Evolutionary conservation across 2,888 invertebrate species (phyloP).

Genomic region (Biston stratarius): DNA sequence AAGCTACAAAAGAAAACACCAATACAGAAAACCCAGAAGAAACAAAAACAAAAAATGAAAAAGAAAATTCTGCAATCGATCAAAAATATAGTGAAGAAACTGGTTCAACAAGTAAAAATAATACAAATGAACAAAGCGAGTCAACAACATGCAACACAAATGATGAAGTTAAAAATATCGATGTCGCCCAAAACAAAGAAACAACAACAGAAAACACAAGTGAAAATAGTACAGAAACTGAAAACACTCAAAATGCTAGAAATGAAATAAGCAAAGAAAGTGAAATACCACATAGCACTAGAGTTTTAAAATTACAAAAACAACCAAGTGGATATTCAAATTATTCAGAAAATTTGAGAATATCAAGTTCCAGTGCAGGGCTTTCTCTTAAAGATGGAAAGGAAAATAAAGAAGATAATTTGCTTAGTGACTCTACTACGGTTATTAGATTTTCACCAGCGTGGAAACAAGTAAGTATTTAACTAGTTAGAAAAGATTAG

Average conservation of each 20-base stretch:
- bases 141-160: constrained; percentile 3
- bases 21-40: neutral
- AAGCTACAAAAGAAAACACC: neutral
- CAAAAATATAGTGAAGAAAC: constrained; percentile 21
- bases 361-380: constrained; percentile 62
- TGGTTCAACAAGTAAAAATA: constrained; percentile 26
- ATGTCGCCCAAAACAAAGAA: neutral
- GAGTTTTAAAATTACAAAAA: constrained; percentile 12
- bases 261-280: constrained; percentile 7
- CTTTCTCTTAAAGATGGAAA: constrained; percentile 56
- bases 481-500: neutral
- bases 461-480: constrained; percentile 75
- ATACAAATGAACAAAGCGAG: constrained; percentile 17
- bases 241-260: constrained; percentile 4
- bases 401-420: constrained; percentile 59
- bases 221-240: constrained; percentile 1
- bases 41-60: constrained; percentile 21
- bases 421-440: constrained; percentile 69
- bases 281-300: constrained; percentile 9
- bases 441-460: constrained; percentile 76
- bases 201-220: neutral
- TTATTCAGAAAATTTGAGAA: constrained; percentile 69
- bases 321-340: constrained; percentile 53
- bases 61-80: constrained; percentile 23
- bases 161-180: constrained; percentile 10